phyloP scores from a whole-genome alignment of 2,113 vertebrate genomes.

The Gymnocephalus cernua region DNA sequence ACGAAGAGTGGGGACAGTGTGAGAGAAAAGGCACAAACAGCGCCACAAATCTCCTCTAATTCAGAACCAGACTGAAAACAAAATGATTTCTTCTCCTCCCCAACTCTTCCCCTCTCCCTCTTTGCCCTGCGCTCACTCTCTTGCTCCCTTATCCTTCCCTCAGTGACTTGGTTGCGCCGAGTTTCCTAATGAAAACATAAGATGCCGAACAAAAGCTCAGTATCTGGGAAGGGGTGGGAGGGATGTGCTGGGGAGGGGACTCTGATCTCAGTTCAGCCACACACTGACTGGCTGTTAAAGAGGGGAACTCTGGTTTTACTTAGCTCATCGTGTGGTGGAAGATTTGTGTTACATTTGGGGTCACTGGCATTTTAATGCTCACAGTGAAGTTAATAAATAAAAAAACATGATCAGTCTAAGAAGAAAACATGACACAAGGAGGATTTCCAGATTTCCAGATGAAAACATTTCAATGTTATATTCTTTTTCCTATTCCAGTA shows the following conservation, averaged over 20 bases:
- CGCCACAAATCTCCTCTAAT: background rate
- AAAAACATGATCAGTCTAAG: background rate
- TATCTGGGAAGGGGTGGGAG: conserved; percentile 71
- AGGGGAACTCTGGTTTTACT: background rate
- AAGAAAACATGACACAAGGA: background rate
- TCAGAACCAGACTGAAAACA: background rate
- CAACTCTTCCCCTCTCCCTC: conserved; percentile 6
- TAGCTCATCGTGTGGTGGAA: background rate
- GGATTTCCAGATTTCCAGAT: background rate
- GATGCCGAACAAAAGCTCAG: conserved; percentile 68
- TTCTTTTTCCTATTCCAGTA: background rate
- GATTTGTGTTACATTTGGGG: background rate
- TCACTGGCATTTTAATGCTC: background rate
- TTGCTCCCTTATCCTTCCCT: conserved; percentile 33
- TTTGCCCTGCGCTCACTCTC: conserved; percentile 20
- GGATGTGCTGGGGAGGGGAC: conserved; percentile 58
- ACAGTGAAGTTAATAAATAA: background rate
- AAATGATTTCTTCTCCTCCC: background rate
- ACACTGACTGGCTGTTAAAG: conserved; percentile 4
- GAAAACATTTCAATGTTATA: background rate
- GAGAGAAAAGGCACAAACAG: background rate
- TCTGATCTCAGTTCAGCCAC: conserved; percentile 37
- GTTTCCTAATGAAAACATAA: conserved; percentile 80
- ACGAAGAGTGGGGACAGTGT: conserved; percentile 14
- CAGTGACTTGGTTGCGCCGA: conserved; percentile 52